Evolutionary conservation across 2,113 vertebrate species (phyloP).

Genomic region (Oophaga pumilio): DNA sequence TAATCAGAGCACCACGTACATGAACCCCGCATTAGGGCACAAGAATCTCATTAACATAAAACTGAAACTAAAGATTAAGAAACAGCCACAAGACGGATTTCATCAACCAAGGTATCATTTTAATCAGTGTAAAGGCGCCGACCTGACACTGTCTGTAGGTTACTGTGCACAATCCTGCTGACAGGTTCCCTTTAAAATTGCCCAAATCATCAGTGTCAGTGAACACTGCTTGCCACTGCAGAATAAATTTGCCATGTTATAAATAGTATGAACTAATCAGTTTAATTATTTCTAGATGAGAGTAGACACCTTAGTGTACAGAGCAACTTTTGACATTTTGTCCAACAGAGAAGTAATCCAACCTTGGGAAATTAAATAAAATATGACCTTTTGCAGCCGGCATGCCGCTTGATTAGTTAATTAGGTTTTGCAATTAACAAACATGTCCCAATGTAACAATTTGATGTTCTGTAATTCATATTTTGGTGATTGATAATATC

Average conservation of each 20-base stretch:
- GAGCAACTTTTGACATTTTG: constrained; percentile 58
- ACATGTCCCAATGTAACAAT: constrained; percentile 55
- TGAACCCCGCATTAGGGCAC: too few species aligned
- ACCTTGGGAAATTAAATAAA: constrained; percentile 59
- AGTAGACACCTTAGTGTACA: constrained; percentile 57
- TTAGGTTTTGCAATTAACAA: constrained; percentile 56
- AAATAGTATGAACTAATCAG: constrained; percentile 56
- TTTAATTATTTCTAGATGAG: constrained; percentile 58
- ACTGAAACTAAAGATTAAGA: too few species aligned
- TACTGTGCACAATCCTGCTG: too few species aligned
- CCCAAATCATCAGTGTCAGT: constrained; percentile 26
- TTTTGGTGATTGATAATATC: constrained; percentile 57
- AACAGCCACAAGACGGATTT: too few species aligned
- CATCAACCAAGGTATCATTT: too few species aligned
- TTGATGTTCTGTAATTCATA: constrained; percentile 55
- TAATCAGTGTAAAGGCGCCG: too few species aligned
- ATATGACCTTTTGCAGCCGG: constrained; percentile 55
- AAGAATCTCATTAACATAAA: too few species aligned
- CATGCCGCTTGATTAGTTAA: constrained; percentile 57
- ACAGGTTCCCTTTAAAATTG: too few species aligned
- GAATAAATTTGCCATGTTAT: constrained; percentile 45
- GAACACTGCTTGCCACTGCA: constrained; percentile 1
- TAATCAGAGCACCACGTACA: too few species aligned
- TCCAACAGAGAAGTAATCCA: constrained; percentile 56
- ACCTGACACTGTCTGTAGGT: too few species aligned